These are phyloP conservation scores for Choristoneura rosaceana DNA, from an alignment of 2,888 invertebrate species.

Conservation along the genomic window DNA sequence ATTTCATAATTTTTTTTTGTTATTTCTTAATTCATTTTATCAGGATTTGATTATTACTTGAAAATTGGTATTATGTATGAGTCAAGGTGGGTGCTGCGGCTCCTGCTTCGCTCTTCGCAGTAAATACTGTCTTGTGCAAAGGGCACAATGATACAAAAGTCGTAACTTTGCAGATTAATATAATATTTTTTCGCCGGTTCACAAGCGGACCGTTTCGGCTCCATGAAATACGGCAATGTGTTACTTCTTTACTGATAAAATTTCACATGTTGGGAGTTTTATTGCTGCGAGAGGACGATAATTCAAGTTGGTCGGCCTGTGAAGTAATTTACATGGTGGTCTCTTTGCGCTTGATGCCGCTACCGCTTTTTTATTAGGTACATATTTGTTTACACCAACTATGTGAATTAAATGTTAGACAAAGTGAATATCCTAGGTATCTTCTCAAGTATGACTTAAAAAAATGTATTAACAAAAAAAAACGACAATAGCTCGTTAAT, in stretches of 20 bases:
- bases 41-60: not conserved
- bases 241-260: constrained; percentile 79
- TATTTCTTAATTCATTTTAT: not conserved
- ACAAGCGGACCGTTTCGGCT: constrained; percentile 68
- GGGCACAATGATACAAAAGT: constrained; percentile 68
- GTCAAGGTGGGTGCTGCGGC: constrained; percentile 54
- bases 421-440: not conserved
- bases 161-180: constrained; percentile 77
- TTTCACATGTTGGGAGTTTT: constrained; percentile 76
- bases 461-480: constrained; percentile 37
- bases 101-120: constrained; percentile 65
- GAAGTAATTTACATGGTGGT: constrained; percentile 81
- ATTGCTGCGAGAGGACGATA: constrained; percentile 76
- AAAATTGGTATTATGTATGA: constrained; percentile 3
- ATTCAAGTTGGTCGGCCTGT: constrained; percentile 71
- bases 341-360: constrained; percentile 68
- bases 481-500: constrained; percentile 52
- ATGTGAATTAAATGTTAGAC: not conserved
- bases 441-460: not conserved
- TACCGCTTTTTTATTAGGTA: constrained; percentile 61
- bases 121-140: constrained; percentile 71
- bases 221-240: constrained; percentile 82
- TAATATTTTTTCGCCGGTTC: constrained; percentile 76
- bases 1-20: too few relatives aligned
- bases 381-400: not conserved